A percentile compares a stretch with the other conserved stretches of the same genome.
phyloP scores from a whole-genome alignment of 2,888 invertebrate genomes.

The Clivina fossor region DNA sequence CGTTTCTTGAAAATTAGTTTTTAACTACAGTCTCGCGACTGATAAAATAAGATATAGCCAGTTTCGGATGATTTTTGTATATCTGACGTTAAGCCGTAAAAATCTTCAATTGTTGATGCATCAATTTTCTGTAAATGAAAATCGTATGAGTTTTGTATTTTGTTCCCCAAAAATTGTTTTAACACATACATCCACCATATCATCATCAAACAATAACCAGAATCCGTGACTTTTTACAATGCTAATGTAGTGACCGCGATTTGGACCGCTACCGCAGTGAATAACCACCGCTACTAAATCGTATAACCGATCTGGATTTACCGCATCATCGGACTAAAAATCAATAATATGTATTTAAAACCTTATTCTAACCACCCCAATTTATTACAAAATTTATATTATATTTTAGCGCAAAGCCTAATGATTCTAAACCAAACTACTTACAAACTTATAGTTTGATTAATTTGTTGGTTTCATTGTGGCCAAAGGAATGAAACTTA shows the following conservation, averaged over 20 bases:
- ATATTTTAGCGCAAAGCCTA: no score
- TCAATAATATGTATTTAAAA: no score
- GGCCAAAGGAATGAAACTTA: no score
- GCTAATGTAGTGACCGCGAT: conserved; percentile 99
- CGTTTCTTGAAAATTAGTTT: conserved; percentile 6
- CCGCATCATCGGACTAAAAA: conserved; percentile 93
- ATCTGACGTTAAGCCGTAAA: conserved; percentile 98
- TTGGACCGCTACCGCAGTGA: conserved; percentile 99
- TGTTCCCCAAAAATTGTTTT: not conserved
- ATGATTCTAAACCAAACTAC: no score
- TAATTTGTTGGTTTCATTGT: no score
- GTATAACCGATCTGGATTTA: conserved; percentile 96
- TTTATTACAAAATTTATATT: no score
- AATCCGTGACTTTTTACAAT: conserved; percentile 99
- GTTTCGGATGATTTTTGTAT: conserved; percentile 99
- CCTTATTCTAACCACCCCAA: no score
- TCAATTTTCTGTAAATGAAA: conserved; percentile 88
- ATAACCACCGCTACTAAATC: conserved; percentile 99
- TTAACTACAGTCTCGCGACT: conserved; percentile 65
- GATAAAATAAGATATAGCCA: conserved; percentile 99
- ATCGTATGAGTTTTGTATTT: conserved; percentile 1
- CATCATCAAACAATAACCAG: conserved; percentile 99
- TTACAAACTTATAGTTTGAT: no score
- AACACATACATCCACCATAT: conserved; percentile 95
- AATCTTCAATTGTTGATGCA: conserved; percentile 98